phyloP scores from a whole-genome alignment of 2,797 vertebrate genomes.

The Hafferia zeledoni region DNA sequence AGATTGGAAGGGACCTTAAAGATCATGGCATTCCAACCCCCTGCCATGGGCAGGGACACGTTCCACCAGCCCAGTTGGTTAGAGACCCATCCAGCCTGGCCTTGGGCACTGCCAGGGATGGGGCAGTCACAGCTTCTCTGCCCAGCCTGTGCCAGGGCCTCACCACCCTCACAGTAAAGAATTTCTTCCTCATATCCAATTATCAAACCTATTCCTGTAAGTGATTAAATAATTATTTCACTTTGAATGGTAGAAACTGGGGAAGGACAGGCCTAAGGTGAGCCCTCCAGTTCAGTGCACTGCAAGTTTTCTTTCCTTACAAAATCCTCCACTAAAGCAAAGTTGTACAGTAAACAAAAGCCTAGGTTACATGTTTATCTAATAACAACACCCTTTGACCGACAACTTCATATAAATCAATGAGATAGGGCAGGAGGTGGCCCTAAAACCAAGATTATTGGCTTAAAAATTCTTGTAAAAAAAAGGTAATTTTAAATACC shows the following conservation, averaged over 20 bases:
- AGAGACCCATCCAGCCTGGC: neutral
- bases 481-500: neutral
- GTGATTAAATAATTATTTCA: neutral
- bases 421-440: neutral
- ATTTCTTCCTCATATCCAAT: neutral
- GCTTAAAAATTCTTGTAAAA: neutral
- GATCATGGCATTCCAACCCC: neutral
- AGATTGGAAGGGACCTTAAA: neutral
- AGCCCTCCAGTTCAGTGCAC: neutral
- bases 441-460: neutral
- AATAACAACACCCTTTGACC: neutral
- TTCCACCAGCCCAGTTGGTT: fast-evolving
- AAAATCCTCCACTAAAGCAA: neutral
- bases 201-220: neutral
- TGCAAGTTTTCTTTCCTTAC: neutral
- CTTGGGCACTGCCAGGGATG: neutral
- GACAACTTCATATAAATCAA: neutral
- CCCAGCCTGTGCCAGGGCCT: neutral
- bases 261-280: neutral
- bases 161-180: neutral
- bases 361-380: neutral
- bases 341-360: neutral
- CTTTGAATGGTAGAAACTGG: neutral
- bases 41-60: neutral
- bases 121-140: neutral